Percentiles rank a stretch among this genome's conserved stretches.
These are phyloP conservation scores for Syngnathus rostellatus DNA, from an alignment of 2,797 vertebrate genomes.

Conservation along the genomic window DNA sequence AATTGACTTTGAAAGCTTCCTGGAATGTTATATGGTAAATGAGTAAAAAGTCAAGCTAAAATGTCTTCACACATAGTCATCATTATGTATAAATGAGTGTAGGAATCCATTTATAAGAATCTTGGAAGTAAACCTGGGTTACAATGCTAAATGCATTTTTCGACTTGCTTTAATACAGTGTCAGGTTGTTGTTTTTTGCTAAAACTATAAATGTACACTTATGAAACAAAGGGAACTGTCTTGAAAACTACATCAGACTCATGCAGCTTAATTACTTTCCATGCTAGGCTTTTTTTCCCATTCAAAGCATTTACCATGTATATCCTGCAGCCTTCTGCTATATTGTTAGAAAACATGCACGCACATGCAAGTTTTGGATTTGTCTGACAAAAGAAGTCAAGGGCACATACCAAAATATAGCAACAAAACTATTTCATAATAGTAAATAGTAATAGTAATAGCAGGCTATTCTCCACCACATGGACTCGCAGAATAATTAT, in stretches of 20 bases:
- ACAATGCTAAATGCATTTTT: background rate
- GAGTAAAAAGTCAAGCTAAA: constrained; percentile 50
- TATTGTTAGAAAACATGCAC: constrained; percentile 33
- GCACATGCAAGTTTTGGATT: constrained; percentile 48
- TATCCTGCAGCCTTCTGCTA: constrained; percentile 21
- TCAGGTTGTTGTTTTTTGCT: background rate
- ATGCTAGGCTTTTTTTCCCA: constrained; percentile 2
- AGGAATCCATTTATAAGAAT: background rate
- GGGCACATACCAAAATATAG: constrained; percentile 41
- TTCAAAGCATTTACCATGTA: constrained; percentile 28
- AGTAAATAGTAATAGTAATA: constrained; percentile 24
- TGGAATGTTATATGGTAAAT: constrained; percentile 41
- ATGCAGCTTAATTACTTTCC: background rate
- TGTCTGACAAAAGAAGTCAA: constrained; percentile 53
- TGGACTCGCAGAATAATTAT: constrained; percentile 59
- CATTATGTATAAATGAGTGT: too few species aligned
- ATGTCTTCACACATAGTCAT: constrained; percentile 19
- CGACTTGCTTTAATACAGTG: background rate
- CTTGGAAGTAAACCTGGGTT: background rate
- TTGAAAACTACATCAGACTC: background rate
- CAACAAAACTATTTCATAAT: constrained; percentile 43
- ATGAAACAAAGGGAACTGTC: background rate
- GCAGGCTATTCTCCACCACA: constrained; percentile 43
- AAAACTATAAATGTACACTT: background rate
- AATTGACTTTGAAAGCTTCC: constrained; percentile 58